These are phyloP conservation scores for Protophormia terraenovae DNA, from an alignment of 2,888 invertebrate species.

Conservation along the genomic window DNA sequence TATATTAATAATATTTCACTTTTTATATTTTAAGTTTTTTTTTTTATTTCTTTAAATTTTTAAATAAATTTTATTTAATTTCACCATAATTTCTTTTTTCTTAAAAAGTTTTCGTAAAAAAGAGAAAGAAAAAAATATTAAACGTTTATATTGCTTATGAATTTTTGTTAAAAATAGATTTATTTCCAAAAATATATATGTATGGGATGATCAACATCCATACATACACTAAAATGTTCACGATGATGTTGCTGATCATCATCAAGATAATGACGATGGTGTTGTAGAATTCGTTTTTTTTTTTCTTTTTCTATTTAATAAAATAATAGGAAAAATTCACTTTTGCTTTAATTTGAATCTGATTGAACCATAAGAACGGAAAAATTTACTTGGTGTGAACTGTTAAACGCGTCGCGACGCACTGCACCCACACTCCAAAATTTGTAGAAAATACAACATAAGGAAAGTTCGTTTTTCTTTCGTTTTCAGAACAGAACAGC, in stretches of 20 bases:
- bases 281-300: constrained; percentile 36
- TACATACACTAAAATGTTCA: background rate
- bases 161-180: constrained; percentile 60
- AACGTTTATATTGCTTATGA: constrained; percentile 46
- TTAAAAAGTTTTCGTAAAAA: constrained; percentile 41
- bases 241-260: constrained; percentile 3
- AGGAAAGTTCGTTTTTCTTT: constrained; percentile 42
- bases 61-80: constrained; percentile 62
- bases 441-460: constrained; percentile 70
- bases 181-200: constrained; percentile 57
- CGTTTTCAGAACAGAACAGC: constrained; percentile 25
- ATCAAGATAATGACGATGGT: too few relatives aligned
- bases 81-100: constrained; percentile 72
- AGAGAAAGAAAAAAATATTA: constrained; percentile 52
- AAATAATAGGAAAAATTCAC: constrained; percentile 23
- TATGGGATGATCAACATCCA: constrained; percentile 17
- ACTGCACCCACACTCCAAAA: constrained; percentile 82
- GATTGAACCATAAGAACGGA: constrained; percentile 42
- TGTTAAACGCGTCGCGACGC: constrained; percentile 78
- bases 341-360: constrained; percentile 25
- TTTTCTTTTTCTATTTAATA: too few relatives aligned
- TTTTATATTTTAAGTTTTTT: background rate
- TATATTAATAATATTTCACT: background rate
- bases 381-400: constrained; percentile 67
- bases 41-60: constrained; percentile 64